Base-by-base conservation (phyloP, 2,113 vertebrate genomes). In the Regulus satrapa region DNA sequence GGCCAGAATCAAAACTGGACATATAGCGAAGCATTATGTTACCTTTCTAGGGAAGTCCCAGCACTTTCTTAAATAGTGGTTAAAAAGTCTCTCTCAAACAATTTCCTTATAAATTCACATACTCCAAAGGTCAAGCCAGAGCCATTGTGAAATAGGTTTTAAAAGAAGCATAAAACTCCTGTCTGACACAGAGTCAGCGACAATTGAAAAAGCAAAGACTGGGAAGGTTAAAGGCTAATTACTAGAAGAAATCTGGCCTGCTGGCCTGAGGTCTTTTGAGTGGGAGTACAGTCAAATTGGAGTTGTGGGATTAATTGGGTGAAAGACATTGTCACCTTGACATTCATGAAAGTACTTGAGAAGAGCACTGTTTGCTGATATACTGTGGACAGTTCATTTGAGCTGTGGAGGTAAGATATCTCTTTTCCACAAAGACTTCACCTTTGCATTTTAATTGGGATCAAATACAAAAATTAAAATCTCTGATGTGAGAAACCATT, bases 291-390 rank as follows among this genome's bases (percentile, higher is more conserved):
- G 61, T 77, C 92, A 92, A 92, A 83, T 91, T 64, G 80, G 75
- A 94, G 74, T 71, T 92, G 67, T 74, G 89, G 95, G 95, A 94
- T 94, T 96, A 97, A 97, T 93, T 94, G 75, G 79, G 69, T 94
- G 80, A 96, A 96, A 96, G 92, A 63, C 63, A 91, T 25, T 71
- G 59, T 64, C 80, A 96, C 81, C 89, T 94, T 96, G 92, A 96
- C 81, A 95, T 97, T 94, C 88, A 88, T 73, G 72, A 51, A 89
- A 96, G 87, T 58, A 78, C n/a, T 55, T 83, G 76, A 61, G 85
- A 96, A 94, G 86, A 67, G 40, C 45, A 62, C 31, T 75, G 69
- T 73, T 94, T 83, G 79, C 75, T 93, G 95, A 96, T 93, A 80
- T 85, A 92, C 24, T 85, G 89, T 1, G 0, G 81, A 91, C 63